A percentile compares a stretch with the other conserved stretches of the same genome.
phyloP scores from a whole-genome alignment of 2,888 invertebrate genomes.

The Stomorhina lunata region DNA sequence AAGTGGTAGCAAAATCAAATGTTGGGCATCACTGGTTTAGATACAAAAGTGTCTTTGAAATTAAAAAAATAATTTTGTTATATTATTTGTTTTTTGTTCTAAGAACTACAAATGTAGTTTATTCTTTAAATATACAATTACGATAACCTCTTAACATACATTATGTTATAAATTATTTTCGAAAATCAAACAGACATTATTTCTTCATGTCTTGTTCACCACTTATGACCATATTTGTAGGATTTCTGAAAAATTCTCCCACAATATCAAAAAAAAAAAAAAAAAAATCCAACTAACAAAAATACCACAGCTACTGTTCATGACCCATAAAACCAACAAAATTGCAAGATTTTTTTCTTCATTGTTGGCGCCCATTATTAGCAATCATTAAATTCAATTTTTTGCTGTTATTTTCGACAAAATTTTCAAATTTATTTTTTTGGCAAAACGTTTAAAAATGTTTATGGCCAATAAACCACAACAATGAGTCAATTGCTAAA shows the following conservation, averaged over 20 bases:
- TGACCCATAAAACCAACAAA: slow-evolving; percentile 54
- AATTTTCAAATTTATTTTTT: slow-evolving; percentile 1
- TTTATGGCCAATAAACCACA: slow-evolving; percentile 30
- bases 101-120: no score
- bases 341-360: slow-evolving; percentile 11
- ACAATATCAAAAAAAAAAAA: slow-evolving; percentile 18
- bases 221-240: slow-evolving; percentile 37
- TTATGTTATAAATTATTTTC: slow-evolving; percentile 36
- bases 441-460: slow-evolving; percentile 54
- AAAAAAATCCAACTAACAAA: neutral
- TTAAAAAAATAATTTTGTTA: no score
- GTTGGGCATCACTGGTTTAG: no score
- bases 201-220: slow-evolving; percentile 34
- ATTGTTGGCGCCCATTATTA: slow-evolving; percentile 58
- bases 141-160: no score
- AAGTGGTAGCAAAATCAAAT: no score
- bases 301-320: slow-evolving; percentile 50
- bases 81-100: neutral
- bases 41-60: no score
- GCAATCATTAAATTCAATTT: slow-evolving; percentile 48
- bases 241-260: slow-evolving; percentile 60
- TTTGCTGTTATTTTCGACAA: slow-evolving; percentile 7
- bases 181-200: slow-evolving; percentile 24
- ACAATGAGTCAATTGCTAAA: slow-evolving; percentile 40
- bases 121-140: no score